Base-by-base conservation (phyloP, 2,888 invertebrate species). In the Carterocephalus palaemon region DNA sequence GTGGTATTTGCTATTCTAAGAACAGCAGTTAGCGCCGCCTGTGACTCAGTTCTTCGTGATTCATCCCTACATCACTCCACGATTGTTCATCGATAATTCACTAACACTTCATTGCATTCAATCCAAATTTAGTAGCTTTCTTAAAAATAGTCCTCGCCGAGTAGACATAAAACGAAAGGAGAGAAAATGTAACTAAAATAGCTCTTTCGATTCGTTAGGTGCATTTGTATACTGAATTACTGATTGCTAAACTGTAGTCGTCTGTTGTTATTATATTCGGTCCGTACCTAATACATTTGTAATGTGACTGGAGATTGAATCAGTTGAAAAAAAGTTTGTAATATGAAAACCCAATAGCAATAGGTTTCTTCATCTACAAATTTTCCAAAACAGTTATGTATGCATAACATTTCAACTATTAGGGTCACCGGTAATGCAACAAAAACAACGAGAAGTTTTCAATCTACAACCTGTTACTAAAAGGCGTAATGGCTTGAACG, bases 1-100 rank as follows among this genome's bases (percentile, higher is more conserved):
- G n/a, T n/a, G n/a, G n/a, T n/a, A 75, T 59, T 64, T 61, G 68
- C 72, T 78, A 75, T 83, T 84, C 82, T 71, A 57, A 76, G 82
- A 82, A 81, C 70, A 76, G 78, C 73, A 73, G 66, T 79, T 75
- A 76, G 69, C 73, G 66, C 70, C 68, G 64, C 57, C 62, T 56
- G 59, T 83, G 81, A 83, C 65, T 83, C 80, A 83, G 72, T 65
- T 55, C 46, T 51, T 54, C 50, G 59, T 83, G 81, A 82, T 55
- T 82, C 82, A 82, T 55, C 52, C 40, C 59, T 60, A 58, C 62
- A 70, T 73, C 69, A 67, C 62, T 66, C 62, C 56, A 37, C 70
- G 66, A 78, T 78, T 75, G 75, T 76, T 76, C 69, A 60, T 66
- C 64, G 71, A 76, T 79, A 72, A 74, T 68, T 73, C 48, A 37